Base-by-base conservation (phyloP, 1,140 invertebrate species). In the Bombus cullumanus region DNA sequence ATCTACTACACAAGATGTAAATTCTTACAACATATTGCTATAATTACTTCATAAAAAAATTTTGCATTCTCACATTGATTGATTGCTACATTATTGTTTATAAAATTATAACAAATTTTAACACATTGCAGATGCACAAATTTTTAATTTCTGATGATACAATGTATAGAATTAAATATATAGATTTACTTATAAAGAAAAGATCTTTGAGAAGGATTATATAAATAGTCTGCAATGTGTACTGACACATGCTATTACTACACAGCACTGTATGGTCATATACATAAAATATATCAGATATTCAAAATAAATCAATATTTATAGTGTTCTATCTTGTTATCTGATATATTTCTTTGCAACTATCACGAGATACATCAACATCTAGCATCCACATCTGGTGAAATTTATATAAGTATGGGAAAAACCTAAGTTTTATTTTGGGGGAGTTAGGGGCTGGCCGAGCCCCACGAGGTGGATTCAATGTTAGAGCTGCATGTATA, bases 341-440 rank as follows among this genome's bases (percentile, higher is more conserved):
- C 90, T 83, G 81, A 74, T 88, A 86, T 77, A 89, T 87, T 89
- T 89, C 62, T 66, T 79, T 59, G 57, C 66, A 89, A 80, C 76
- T 90, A 89, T 86, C 66, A 89, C 87, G 85, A 90, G 31, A 88
- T 91, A 91, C 86, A 90, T 92, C 86, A 88, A 95, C 93, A 94
- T 94, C 90, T 94, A 94, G 91, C 94, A 94, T 94, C 92, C 93
- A 95, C 91, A 93, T 82, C 92, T 86, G 92, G 88, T 93, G 91
- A 92, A 86, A 92, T 90, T 91, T 92, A 92, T 93, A 83, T 93
- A 91, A 86, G 81, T 93, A 92, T 94, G 73, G 88, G 80, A 92
- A 95, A 94, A 94, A 98, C 98, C 98, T 98, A 93, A 98, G 96
- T 96, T 98, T 98, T 97, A 98, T 98, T 96, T 98, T 98, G 87